Evolutionary conservation across 2,888 invertebrate species (phyloP), one percentile per base, ranked within the genome.

Genomic region (Mimumesa dahlbomi): DNA sequence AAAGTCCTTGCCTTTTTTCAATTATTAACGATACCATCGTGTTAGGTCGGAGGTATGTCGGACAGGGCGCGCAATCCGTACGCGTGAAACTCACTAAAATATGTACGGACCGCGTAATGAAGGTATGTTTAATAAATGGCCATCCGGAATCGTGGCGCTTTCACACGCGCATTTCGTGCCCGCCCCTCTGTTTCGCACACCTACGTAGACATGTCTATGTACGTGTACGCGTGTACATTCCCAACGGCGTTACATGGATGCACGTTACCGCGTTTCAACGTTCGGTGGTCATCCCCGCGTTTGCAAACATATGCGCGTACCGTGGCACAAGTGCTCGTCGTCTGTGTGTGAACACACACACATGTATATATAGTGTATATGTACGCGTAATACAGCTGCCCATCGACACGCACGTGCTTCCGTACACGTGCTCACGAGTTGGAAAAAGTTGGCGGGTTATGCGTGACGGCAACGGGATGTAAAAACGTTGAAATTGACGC

Each of bases 71-170:
- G 56, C 25, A 49, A 53, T 50, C 38, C 62, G 56, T 53, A 56
- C 74, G 83, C 71, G 83, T 74, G 81, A 85, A 82, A 76, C 75
- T 59, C 73, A 56, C 67, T 87, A 59, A 85, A 87, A 86, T 86
- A 87, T 86, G 81, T 77, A 87, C 68, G 63, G 74, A 56, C 72
- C 75, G 74, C 77, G 81, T 87, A 87, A 87, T 85, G 86, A 86
- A 86, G 84, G 83, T 80, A 85, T 87, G 87, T 82, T 86, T 87
- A 84, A 87, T 85, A 82, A 85, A 87, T 85, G 64, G 49, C 64
- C 63, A 50, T 64, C 69, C 77, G 63, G 64, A 66, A 68, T 73
- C 63, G 61, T 38, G 54, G 9, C 43, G 57, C 62, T 59, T 63
- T 62, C 71, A 46, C 58, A 45, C 52, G 38, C 38, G 61, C 36